Conservation (phyloP, 2,797 vertebrate genomes). For the Sebastes oblongus region DNA sequence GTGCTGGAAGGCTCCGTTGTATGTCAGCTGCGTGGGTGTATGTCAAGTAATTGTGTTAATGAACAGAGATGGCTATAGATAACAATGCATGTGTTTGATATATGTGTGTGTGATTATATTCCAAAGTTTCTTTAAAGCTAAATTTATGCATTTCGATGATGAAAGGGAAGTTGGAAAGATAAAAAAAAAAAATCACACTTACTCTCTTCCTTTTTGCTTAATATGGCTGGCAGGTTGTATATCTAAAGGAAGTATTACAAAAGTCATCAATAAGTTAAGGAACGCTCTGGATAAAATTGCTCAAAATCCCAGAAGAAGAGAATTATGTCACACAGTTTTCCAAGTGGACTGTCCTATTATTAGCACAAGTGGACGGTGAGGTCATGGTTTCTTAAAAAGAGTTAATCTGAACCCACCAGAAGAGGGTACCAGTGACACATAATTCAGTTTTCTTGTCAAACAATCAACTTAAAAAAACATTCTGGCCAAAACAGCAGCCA, state of each 20-base stretch:
- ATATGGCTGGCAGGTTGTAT: slow-evolving; percentile 94
- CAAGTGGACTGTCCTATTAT: slow-evolving; percentile 21
- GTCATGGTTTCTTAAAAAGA: slow-evolving; percentile 30
- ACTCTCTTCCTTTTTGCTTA: slow-evolving; percentile 99
- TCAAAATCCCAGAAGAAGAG: not conserved
- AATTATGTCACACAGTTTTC: not conserved
- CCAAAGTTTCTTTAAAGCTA: not conserved
- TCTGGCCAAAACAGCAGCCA: slow-evolving; percentile 20
- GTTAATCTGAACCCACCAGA: slow-evolving; percentile 26
- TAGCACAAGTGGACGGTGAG: slow-evolving; percentile 22
- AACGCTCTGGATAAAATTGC: not conserved
- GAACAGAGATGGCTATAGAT: slow-evolving; percentile 28
- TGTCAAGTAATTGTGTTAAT: slow-evolving; percentile 61
- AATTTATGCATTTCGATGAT: not conserved
- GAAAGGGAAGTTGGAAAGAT: not conserved
- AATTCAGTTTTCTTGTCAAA: slow-evolving; percentile 9
- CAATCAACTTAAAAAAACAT: not conserved
- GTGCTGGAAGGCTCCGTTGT: slow-evolving; percentile 36
- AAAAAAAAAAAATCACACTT: slow-evolving; percentile 74
- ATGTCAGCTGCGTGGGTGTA: slow-evolving; percentile 62
- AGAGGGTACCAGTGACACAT: slow-evolving; percentile 57
- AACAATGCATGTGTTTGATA: not conserved
- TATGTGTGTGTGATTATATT: not conserved
- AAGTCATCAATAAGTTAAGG: not conserved
- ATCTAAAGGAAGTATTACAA: slow-evolving; percentile 81